Percentiles rank a stretch among this genome's conserved stretches.
phyloP scores from a whole-genome alignment of 2,797 vertebrate genomes.

The Anolis apletophallus region DNA sequence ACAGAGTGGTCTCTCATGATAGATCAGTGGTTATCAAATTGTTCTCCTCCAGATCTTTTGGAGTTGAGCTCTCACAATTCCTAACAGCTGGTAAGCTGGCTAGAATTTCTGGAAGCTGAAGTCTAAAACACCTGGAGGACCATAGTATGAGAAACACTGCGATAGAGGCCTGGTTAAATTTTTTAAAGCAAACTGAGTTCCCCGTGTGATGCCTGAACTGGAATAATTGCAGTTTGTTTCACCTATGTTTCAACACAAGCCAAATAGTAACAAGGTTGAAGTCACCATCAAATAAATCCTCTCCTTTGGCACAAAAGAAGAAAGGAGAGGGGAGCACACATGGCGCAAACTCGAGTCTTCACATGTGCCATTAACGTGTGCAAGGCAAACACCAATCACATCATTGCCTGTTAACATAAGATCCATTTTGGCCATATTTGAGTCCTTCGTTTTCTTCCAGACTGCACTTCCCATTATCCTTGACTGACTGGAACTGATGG shows the following conservation, averaged over 20 bases:
- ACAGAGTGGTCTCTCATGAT: background rate
- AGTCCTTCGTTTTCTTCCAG: background rate
- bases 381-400: background rate
- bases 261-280: too few species aligned
- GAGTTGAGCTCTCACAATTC: too few species aligned
- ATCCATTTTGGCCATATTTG: background rate
- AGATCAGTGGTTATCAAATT: too few species aligned
- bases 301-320: background rate
- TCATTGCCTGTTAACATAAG: background rate
- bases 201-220: background rate
- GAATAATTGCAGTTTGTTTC: background rate
- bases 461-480: background rate
- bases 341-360: background rate
- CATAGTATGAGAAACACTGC: too few species aligned
- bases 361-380: too few species aligned
- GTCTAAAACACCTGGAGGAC: too few species aligned
- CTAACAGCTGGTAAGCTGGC: too few species aligned
- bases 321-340: background rate
- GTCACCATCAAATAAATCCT: background rate
- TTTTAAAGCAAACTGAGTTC: background rate
- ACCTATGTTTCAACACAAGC: background rate
- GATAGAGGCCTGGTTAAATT: background rate
- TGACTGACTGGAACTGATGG: background rate
- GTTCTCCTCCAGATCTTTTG: too few species aligned
- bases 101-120: too few species aligned